These are phyloP conservation scores for Eulacestoma nigropectus DNA, from an alignment of 2,113 vertebrate species.

Conservation along the genomic window DNA sequence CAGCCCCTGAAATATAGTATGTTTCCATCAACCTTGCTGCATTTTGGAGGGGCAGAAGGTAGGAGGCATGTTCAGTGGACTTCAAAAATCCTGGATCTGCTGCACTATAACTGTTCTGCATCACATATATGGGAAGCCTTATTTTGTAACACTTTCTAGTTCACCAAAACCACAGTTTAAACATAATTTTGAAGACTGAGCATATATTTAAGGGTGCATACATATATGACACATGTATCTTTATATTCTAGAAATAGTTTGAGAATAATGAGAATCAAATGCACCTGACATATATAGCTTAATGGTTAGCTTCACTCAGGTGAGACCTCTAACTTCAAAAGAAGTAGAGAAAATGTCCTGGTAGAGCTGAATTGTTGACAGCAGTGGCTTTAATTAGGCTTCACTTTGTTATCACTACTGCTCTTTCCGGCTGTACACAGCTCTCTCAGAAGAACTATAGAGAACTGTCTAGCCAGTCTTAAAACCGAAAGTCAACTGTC, in stretches of 20 bases:
- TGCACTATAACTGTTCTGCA: not conserved
- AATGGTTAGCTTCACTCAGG: not conserved
- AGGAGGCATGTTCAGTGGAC: not conserved
- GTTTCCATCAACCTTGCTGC: rapidly evolving
- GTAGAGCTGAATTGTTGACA: not conserved
- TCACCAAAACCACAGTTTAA: not conserved
- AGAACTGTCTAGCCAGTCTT: conserved; percentile 1
- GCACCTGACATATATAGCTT: not conserved
- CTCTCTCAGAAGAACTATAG: not conserved
- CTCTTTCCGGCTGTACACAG: conserved; percentile 2
- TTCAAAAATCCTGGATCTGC: not conserved
- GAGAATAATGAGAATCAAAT: not conserved
- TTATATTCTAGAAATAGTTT: not conserved
- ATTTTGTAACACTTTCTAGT: not conserved
- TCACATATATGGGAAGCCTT: not conserved
- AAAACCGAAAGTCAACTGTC: conserved; percentile 49
- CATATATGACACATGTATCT: not conserved
- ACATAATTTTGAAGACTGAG: not conserved
- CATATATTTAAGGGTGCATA: not conserved
- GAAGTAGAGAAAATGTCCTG: not conserved
- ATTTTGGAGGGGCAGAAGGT: not conserved
- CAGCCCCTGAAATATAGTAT: not conserved
- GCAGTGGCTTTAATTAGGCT: not conserved
- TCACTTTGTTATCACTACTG: conserved; percentile 3
- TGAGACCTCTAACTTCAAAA: not conserved